Conservation (phyloP, 2,797 vertebrate species). For the Lemur catta region DNA sequence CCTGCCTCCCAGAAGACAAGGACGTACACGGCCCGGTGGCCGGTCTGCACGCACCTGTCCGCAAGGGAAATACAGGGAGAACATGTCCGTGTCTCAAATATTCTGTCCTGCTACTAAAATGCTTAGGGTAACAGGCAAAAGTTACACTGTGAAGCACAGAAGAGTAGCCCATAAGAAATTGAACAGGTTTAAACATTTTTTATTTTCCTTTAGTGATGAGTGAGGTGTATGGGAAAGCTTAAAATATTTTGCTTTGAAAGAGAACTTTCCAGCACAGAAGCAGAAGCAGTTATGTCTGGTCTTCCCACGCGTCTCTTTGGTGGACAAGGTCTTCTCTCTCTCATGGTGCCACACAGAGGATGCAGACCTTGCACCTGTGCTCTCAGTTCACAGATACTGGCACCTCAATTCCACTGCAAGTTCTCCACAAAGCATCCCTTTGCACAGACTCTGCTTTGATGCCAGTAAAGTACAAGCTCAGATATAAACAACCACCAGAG, state of each 20-base stretch:
- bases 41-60: no score
- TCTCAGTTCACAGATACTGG: not conserved
- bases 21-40: accelerated
- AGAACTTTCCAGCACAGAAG: not conserved
- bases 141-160: not conserved
- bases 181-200: not conserved
- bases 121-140: not conserved
- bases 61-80: not conserved
- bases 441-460: not conserved
- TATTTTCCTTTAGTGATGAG: not conserved
- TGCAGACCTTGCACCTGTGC: not conserved
- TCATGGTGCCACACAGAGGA: not conserved
- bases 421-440: not conserved
- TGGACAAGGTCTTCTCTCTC: not conserved
- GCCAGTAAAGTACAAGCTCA: not conserved
- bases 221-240: not conserved
- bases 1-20: not conserved
- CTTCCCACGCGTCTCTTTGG: not conserved
- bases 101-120: no score
- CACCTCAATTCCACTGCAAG: not conserved
- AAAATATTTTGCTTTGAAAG: not conserved
- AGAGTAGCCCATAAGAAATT: not conserved
- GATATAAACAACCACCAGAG: not conserved
- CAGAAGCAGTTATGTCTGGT: not conserved
- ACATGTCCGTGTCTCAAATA: not conserved